phyloP scores from a whole-genome alignment of 1,140 invertebrate species.

The Euwallacea similis region DNA sequence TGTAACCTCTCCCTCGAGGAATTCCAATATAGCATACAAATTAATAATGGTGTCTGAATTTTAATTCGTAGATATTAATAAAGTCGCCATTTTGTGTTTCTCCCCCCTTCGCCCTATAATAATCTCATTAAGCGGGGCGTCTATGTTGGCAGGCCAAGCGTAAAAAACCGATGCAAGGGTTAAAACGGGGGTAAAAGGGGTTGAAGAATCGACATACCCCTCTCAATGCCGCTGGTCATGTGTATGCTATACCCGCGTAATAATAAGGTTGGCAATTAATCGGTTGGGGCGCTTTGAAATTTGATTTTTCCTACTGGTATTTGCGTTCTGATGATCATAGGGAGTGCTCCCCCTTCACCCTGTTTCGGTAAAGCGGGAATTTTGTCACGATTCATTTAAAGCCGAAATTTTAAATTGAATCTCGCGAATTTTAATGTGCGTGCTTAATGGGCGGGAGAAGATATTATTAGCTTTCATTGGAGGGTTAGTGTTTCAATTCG shows the following conservation, averaged over 20 bases:
- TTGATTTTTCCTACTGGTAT: conserved; percentile 40
- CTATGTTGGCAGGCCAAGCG: conserved; percentile 44
- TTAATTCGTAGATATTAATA: conserved; percentile 45
- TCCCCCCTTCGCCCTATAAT: conserved; percentile 41
- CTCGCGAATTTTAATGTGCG: conserved; percentile 41
- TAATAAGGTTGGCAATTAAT: conserved; percentile 42
- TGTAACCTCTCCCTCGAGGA: conserved; percentile 14
- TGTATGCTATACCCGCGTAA: conserved; percentile 34
- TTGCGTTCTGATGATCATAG: conserved; percentile 17
- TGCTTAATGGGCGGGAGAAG: conserved; percentile 15
- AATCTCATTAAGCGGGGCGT: conserved; percentile 49
- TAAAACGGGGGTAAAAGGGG: conserved; percentile 43
- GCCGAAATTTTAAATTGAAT: conserved; percentile 37
- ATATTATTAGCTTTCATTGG: conserved; percentile 28
- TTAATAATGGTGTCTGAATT: conserved; percentile 44
- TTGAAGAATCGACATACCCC: conserved; percentile 28
- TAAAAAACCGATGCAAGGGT: conserved; percentile 41
- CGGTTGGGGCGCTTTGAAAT: conserved; percentile 41
- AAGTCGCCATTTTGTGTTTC: conserved; percentile 45
- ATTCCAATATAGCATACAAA: conserved; percentile 37
- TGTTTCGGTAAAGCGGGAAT: conserved; percentile 31
- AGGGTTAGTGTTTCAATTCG: conserved; percentile 17
- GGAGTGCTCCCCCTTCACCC: conserved; percentile 26
- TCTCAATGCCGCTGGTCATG: conserved; percentile 5
- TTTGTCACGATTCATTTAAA: conserved; percentile 40